phyloP scores from a whole-genome alignment of 1,140 invertebrate species.

The Homalodisca vitripennis region DNA sequence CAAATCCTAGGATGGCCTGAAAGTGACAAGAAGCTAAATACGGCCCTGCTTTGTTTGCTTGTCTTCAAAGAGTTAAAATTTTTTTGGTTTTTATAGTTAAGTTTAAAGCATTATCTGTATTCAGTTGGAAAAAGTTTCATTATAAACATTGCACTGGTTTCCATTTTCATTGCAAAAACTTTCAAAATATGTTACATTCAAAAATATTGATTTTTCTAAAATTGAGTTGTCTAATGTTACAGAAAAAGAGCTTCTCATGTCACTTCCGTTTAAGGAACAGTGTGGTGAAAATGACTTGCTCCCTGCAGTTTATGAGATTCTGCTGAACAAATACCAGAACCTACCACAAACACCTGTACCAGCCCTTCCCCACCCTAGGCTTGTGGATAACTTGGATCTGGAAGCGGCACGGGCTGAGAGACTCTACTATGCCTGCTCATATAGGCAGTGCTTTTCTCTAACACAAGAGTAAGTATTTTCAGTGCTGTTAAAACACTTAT shows the following conservation, averaged over 20 bases:
- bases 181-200: too few species aligned
- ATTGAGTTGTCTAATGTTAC: too few species aligned
- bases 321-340: conserved; percentile 39
- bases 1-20: too few species aligned
- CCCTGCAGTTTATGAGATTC: conserved; percentile 35
- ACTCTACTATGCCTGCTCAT: conserved; percentile 86
- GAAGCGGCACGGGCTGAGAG: conserved; percentile 74
- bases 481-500: not conserved
- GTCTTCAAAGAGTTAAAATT: too few species aligned
- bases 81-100: too few species aligned
- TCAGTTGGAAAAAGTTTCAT: too few species aligned
- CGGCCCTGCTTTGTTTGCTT: too few species aligned
- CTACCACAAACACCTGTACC: conserved; percentile 15
- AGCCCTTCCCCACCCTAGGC: conserved; percentile 27
- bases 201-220: too few species aligned
- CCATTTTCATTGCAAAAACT: too few species aligned
- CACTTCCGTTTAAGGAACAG: conserved; percentile 32
- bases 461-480: conserved; percentile 62
- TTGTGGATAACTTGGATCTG: conserved; percentile 74
- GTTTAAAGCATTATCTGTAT: too few species aligned
- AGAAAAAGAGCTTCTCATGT: conserved; percentile 41
- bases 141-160: too few species aligned
- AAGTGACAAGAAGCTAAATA: too few species aligned
- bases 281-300: conserved; percentile 36
- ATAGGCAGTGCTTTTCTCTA: conserved; percentile 71